A percentile compares a stretch with the other conserved stretches of the same genome.
Conservation (phyloP, 2,888 invertebrate genomes). For the Oegoconia quadripuncta region DNA sequence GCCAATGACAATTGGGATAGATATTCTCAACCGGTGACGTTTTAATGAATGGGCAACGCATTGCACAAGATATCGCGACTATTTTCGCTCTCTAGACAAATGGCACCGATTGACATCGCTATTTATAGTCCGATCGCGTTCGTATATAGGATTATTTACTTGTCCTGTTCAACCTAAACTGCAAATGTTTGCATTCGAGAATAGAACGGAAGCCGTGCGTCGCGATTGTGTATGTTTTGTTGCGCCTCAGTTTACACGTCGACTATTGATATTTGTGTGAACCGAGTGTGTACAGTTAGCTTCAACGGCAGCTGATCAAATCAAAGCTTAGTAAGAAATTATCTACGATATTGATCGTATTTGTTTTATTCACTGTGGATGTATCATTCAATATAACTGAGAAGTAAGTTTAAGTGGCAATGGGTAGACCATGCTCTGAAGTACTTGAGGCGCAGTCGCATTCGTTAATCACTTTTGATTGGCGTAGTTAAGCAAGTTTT, state of each 20-base stretch:
- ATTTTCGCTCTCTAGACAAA: slow-evolving; percentile 48
- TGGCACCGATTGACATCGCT: slow-evolving; percentile 54
- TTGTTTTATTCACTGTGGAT: no score
- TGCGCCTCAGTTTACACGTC: slow-evolving; percentile 20
- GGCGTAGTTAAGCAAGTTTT: no score
- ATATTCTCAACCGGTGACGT: slow-evolving; percentile 27
- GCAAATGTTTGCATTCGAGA: slow-evolving; percentile 45
- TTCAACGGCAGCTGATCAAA: slow-evolving; percentile 13
- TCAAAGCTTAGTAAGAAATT: no score
- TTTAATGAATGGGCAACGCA: slow-evolving; percentile 48
- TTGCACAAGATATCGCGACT: slow-evolving; percentile 45
- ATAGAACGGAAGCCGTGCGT: slow-evolving; percentile 51
- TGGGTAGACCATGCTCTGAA: no score
- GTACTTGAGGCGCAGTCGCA: no score
- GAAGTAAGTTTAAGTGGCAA: no score
- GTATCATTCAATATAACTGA: no score
- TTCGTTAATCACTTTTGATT: no score
- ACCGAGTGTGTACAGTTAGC: neutral
- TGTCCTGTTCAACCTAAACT: slow-evolving; percentile 24
- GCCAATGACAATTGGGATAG: slow-evolving; percentile 5
- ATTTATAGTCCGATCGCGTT: slow-evolving; percentile 42
- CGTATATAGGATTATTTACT: slow-evolving; percentile 33
- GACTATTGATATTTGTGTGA: slow-evolving; percentile 5
- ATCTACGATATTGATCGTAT: no score
- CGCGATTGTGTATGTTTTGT: slow-evolving; percentile 30